Conservation (phyloP, 2,888 invertebrate species). For the Lithophane leautieri region DNA sequence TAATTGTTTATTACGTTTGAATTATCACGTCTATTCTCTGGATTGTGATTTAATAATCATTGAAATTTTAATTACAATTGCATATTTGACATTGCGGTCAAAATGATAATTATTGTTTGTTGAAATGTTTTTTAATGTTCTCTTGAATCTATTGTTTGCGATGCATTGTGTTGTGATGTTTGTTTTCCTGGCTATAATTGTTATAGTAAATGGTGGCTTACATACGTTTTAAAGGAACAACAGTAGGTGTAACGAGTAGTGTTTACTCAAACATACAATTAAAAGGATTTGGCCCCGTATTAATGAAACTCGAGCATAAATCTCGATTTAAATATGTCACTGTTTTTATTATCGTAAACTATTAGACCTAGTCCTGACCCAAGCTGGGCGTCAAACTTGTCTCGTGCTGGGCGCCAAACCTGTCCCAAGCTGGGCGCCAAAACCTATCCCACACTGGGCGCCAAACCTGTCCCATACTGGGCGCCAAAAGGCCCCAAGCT, state of each 20-base stretch:
- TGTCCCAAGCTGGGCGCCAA: neutral
- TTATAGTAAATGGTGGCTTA: no score
- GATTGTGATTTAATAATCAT: no score
- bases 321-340: neutral
- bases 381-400: neutral
- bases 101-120: constrained; percentile 14
- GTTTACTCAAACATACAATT: neutral
- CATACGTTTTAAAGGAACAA: neutral
- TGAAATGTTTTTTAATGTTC: neutral
- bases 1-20: no score
- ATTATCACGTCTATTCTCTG: no score
- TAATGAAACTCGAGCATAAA: neutral
- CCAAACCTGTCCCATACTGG: neutral
- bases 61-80: constrained; percentile 19
- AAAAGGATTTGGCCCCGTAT: neutral
- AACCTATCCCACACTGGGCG: neutral
- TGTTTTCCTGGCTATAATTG: neutral
- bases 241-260: neutral
- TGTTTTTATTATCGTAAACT: neutral
- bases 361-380: neutral
- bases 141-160: neutral
- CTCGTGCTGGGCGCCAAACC: no score
- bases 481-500: neutral
- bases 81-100: neutral
- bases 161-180: neutral